Conservation (phyloP, 2,797 vertebrate genomes). For the Mycteria americana region DNA sequence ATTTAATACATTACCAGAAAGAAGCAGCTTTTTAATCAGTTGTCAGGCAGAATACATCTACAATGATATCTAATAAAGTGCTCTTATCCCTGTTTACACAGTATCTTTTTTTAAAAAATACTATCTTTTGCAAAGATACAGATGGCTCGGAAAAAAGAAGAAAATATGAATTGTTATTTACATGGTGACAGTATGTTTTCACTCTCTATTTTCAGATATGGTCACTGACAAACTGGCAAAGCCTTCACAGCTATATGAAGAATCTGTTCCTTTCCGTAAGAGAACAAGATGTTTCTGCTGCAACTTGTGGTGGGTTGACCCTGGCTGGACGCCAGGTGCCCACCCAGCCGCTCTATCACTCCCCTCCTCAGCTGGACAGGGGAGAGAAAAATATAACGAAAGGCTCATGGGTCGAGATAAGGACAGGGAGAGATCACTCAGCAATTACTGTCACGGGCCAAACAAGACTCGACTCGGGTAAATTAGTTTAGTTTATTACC, state of each 20-base stretch:
- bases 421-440: not conserved
- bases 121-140: not conserved
- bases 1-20: not conserved
- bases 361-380: not conserved
- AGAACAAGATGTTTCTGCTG: not conserved
- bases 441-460: not conserved
- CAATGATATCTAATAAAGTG: not conserved
- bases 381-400: not conserved
- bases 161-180: not conserved
- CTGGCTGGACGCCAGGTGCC: not conserved
- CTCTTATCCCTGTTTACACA: not conserved
- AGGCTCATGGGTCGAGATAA: not conserved
- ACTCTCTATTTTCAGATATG: not conserved
- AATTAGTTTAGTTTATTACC: not conserved
- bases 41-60: not conserved
- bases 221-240: not conserved
- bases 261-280: not conserved
- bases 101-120: not conserved
- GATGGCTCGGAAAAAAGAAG: not conserved
- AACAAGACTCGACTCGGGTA: not conserved
- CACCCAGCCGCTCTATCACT: not conserved
- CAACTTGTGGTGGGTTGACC: not conserved
- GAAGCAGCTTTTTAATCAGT: not conserved
- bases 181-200: not conserved
- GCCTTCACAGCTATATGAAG: not conserved